Percentiles rank a stretch among this genome's conserved stretches.
Evolutionary conservation across 1,140 invertebrate species (phyloP).

Genomic region (Lanistes nyassanus): DNA sequence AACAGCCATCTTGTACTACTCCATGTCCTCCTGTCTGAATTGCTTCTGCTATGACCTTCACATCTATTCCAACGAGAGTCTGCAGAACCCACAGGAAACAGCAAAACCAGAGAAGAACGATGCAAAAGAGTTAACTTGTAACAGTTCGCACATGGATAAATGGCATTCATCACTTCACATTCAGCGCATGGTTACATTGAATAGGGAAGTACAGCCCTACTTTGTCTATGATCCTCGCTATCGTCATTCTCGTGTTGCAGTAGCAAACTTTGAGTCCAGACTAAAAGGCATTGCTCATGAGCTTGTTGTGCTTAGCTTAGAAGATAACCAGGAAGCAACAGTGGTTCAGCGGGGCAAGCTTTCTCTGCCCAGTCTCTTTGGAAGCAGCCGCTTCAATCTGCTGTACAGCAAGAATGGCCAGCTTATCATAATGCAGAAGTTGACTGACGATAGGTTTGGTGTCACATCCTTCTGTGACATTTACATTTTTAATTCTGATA

Average conservation of each 20-base stretch:
- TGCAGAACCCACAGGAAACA: not conserved
- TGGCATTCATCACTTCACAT: conserved; percentile 12
- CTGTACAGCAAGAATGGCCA: conserved; percentile 37
- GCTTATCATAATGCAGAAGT: conserved; percentile 40
- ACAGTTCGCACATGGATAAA: too few species aligned
- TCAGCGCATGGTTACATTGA: conserved; percentile 25
- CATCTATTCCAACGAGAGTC: conserved; percentile 31
- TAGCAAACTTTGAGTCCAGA: conserved; percentile 36
- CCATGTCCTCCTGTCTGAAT: not conserved
- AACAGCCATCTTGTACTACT: conserved; percentile 31
- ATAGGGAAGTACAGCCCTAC: conserved; percentile 42
- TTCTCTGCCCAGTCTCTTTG: conserved; percentile 33
- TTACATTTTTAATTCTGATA: conserved; percentile 40
- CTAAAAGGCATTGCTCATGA: conserved; percentile 25
- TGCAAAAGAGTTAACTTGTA: too few species aligned
- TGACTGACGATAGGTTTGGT: conserved; percentile 39
- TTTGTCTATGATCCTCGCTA: conserved; percentile 41
- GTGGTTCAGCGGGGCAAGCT: conserved; percentile 34
- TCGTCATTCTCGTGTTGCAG: conserved; percentile 34
- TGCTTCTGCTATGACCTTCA: conserved; percentile 37
- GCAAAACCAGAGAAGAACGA: not conserved
- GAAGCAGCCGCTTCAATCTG: conserved; percentile 35
- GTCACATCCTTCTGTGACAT: conserved; percentile 38
- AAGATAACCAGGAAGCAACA: not conserved
- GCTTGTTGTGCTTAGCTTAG: conserved; percentile 33